phyloP scores from a whole-genome alignment of 2,113 vertebrate species.

The Rhabdornis inornatus region DNA sequence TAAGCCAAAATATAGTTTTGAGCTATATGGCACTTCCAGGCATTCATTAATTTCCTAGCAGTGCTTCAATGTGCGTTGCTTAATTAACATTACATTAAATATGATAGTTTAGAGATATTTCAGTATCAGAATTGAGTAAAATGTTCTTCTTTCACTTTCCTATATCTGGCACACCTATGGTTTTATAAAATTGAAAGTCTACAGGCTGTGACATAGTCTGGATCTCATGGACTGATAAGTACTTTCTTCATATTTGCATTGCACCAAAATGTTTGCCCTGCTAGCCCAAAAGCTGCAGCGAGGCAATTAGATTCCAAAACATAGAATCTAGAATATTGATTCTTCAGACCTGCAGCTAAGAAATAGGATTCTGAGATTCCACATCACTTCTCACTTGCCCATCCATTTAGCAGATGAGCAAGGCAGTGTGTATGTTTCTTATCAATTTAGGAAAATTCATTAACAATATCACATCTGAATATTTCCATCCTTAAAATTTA shows the following conservation, averaged over 20 bases:
- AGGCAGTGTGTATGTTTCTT: background rate
- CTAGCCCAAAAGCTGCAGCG: background rate
- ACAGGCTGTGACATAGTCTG: background rate
- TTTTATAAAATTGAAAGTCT: background rate
- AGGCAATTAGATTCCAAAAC: background rate
- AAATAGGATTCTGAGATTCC: background rate
- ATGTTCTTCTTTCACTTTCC: background rate
- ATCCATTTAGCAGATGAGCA: background rate
- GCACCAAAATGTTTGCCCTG: background rate
- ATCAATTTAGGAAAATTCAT: background rate
- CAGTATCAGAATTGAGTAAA: background rate
- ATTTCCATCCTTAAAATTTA: background rate
- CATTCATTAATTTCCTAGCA: background rate
- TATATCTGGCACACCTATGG: background rate
- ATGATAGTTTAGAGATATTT: background rate
- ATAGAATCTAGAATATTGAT: too few species aligned
- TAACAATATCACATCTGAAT: background rate
- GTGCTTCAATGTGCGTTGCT: background rate
- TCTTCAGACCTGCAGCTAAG: background rate
- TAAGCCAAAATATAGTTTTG: background rate
- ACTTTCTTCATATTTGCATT: background rate
- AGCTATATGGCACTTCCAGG: background rate
- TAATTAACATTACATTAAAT: background rate
- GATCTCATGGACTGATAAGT: background rate
- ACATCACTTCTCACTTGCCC: background rate